Percentiles rank a stretch among this genome's conserved stretches.
phyloP scores from a whole-genome alignment of 2,888 invertebrate species.

The Tiliacea aurago region DNA sequence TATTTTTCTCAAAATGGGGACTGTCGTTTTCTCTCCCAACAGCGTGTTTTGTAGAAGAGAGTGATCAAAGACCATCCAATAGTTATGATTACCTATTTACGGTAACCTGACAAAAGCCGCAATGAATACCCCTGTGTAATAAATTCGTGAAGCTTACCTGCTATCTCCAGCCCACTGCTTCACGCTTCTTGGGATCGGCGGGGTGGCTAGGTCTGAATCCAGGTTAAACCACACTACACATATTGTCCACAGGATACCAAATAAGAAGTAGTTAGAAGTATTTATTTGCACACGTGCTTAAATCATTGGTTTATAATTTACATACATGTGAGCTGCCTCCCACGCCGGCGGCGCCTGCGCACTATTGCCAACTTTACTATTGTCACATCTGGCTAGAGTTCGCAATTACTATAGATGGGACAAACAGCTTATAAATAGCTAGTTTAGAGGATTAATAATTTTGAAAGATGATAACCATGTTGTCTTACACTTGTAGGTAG shows the following conservation, averaged over 20 bases:
- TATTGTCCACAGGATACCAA: too few relatives aligned
- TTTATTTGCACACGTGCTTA: slow-evolving; percentile 48
- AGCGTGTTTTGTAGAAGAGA: too few relatives aligned
- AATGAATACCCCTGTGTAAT: too few relatives aligned
- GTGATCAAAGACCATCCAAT: too few relatives aligned
- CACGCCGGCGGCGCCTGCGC: slow-evolving; percentile 77
- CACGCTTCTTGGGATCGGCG: too few relatives aligned
- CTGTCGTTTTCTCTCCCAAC: too few relatives aligned
- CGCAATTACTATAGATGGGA: slow-evolving; percentile 37
- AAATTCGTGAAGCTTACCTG: too few relatives aligned
- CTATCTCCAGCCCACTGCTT: too few relatives aligned
- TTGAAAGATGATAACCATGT: background rate
- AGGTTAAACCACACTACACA: too few relatives aligned
- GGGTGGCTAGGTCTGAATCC: too few relatives aligned
- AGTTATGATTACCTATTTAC: too few relatives aligned
- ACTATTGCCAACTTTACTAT: slow-evolving; percentile 65
- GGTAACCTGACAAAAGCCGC: background rate
- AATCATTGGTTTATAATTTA: slow-evolving; percentile 42
- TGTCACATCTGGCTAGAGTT: slow-evolving; percentile 65
- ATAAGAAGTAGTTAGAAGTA: slow-evolving; percentile 19
- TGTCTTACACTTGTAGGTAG: background rate
- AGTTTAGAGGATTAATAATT: background rate
- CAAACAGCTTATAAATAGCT: slow-evolving; percentile 2
- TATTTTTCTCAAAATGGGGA: too few relatives aligned
- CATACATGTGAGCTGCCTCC: slow-evolving; percentile 60